Base-by-base conservation (phyloP, 1,140 invertebrate genomes). In the Prorops nasuta region DNA sequence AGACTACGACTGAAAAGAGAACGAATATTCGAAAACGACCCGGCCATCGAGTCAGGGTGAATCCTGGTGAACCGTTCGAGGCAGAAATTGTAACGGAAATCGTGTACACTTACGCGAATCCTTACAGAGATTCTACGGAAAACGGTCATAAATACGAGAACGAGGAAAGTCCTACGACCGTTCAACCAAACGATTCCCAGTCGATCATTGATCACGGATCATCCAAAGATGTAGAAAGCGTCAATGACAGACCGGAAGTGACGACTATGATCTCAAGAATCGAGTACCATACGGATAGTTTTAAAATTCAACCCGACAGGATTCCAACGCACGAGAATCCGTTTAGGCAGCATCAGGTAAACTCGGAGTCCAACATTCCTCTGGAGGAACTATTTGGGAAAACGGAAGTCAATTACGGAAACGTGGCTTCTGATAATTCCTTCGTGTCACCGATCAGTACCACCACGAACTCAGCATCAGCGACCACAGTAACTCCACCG, bases 331-430 rank as follows among this genome's bases (percentile, higher is more conserved):
- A 45, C 3, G 60, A 58, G 0, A 21, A 46, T 43, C 50, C 36
- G 8, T 17, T 18, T 2, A 35, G 53, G 3, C 47, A 28, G 24
- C 24, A 28, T 6, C 24, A 28, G 24, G 24, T 10, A 28, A 28
- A 64, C 9, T 22, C 34, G 12, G 61, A 61, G 12, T 44, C 41
- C 7, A 62, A 58, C 32, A 39, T 60, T 16, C 57, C 67, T 12
- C 32, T 72, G 8, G 71, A 75, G 12, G 57, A 74, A 10, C 45
- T 67, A 1, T 76, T 73, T 39, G 44, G 61, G 0, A 67, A 44
- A 46, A 71, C 69, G 0, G 72, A 72, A 21, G 63, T 56, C 1
- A 62, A 57, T 36, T 54, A 63, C 19, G n/a, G n/a, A n/a, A n/a
- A n/a, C 19, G 22, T 0, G 12, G 19, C 22, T 19, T 1, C 43